phyloP scores from a whole-genome alignment of 2,888 invertebrate genomes.

The Netelia fuscicornis region DNA sequence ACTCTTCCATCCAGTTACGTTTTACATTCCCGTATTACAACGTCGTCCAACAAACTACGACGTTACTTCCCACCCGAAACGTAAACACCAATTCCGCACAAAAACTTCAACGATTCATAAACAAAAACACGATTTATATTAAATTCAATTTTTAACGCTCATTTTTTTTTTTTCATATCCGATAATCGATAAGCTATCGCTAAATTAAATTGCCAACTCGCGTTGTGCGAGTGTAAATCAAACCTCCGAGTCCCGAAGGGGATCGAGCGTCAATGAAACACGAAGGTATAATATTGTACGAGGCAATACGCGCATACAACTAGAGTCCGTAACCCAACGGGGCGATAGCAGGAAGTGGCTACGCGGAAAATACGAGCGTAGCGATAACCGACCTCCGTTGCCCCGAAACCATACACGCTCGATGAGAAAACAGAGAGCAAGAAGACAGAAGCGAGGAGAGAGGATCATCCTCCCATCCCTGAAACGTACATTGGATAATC shows the following conservation, averaged over 20 bases:
- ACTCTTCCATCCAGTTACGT: constrained; percentile 37
- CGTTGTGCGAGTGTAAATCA: neutral
- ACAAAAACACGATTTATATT: neutral
- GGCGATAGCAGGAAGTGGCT: constrained; percentile 77
- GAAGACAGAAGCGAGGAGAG: constrained; percentile 22
- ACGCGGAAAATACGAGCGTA: constrained; percentile 78
- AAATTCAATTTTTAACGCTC: neutral
- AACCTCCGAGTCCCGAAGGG: neutral
- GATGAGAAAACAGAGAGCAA: constrained; percentile 36
- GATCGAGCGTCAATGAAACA: neutral
- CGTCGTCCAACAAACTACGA: neutral
- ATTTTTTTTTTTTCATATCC: neutral
- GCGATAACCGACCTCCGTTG: constrained; percentile 74
- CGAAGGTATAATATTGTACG: neutral
- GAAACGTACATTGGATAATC: constrained; percentile 31
- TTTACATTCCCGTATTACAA: constrained; percentile 50
- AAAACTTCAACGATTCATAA: no score
- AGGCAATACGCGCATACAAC: constrained; percentile 39
- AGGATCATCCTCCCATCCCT: neutral
- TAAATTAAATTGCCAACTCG: neutral
- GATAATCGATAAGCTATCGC: no score
- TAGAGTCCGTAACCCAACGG: constrained; percentile 49
- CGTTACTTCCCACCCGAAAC: no score
- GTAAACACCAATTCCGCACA: no score
- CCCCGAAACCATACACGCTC: constrained; percentile 41